Evolutionary conservation across 2,797 vertebrate species (phyloP).

Genomic region (Anomalospiza imberbis): DNA sequence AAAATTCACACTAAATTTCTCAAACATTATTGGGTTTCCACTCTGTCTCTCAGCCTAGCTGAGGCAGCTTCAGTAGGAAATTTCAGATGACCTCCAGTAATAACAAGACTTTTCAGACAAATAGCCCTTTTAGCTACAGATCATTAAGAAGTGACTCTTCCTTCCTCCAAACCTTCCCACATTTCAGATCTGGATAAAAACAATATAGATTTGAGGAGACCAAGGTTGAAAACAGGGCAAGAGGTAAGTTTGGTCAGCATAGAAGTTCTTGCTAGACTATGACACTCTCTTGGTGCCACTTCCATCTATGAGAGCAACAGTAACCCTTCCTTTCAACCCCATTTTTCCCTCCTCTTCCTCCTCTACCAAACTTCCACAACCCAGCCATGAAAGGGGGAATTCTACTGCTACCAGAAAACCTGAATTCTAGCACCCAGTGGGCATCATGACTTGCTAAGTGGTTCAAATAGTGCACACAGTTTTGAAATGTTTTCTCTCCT

Average conservation of each 20-base stretch:
- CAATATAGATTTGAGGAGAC: neutral
- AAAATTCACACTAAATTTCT: too few relatives aligned
- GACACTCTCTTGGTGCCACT: neutral
- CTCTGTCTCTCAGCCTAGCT: neutral
- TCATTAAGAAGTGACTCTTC: neutral
- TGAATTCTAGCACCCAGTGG: neutral
- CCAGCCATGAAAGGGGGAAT: neutral
- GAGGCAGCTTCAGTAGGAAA: neutral
- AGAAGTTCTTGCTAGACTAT: neutral
- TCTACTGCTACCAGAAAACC: neutral
- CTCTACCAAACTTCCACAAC: neutral
- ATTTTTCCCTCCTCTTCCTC: neutral
- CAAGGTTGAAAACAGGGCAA: neutral
- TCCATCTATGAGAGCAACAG: fast-evolving
- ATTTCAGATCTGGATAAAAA: neutral
- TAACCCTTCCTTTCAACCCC: neutral
- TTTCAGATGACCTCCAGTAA: neutral
- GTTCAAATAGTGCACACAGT: neutral
- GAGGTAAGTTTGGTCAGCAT: neutral
- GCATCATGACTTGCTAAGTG: neutral
- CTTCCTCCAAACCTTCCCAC: neutral
- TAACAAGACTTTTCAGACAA: neutral
- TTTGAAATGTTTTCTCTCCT: neutral
- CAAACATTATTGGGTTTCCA: neutral
- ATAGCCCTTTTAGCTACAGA: neutral